Evolutionary conservation across 2,888 invertebrate genomes (phyloP).

Genomic region (Exocentrus adspersus): DNA sequence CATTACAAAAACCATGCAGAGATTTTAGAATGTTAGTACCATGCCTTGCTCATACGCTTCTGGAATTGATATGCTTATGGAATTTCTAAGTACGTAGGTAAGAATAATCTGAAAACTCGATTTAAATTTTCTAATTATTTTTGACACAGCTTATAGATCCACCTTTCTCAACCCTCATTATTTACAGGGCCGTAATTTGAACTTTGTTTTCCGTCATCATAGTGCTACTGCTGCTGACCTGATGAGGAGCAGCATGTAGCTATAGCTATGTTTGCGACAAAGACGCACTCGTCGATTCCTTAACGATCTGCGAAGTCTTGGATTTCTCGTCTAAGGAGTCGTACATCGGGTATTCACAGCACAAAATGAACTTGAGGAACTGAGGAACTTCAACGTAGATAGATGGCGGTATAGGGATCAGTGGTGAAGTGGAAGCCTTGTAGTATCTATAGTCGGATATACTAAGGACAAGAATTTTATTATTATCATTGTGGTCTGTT

Average conservation of each 20-base stretch:
- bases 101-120: too few relatives aligned
- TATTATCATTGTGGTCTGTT: too few relatives aligned
- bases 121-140: conserved; percentile 13
- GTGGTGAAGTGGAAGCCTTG: conserved; percentile 87
- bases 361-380: conserved; percentile 83
- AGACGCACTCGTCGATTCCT: conserved; percentile 77
- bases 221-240: conserved; percentile 47
- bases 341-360: conserved; percentile 91
- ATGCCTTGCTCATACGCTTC: too few relatives aligned
- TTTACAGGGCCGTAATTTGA: conserved; percentile 49
- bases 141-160: neutral
- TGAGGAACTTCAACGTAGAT: conserved; percentile 88
- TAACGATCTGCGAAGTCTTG: conserved; percentile 68
- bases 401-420: conserved; percentile 88
- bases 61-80: too few relatives aligned
- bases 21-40: too few relatives aligned
- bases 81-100: too few relatives aligned
- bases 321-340: conserved; percentile 76
- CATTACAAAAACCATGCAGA: neutral
- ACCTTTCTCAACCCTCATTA: neutral
- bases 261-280: conserved; percentile 79
- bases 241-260: conserved; percentile 60
- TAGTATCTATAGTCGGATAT: conserved; percentile 88
- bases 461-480: too few relatives aligned
- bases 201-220: conserved; percentile 42